A percentile compares a stretch with the other conserved stretches of the same genome.
Conservation (phyloP, 2,797 vertebrate species). For the Nasua narica region DNA sequence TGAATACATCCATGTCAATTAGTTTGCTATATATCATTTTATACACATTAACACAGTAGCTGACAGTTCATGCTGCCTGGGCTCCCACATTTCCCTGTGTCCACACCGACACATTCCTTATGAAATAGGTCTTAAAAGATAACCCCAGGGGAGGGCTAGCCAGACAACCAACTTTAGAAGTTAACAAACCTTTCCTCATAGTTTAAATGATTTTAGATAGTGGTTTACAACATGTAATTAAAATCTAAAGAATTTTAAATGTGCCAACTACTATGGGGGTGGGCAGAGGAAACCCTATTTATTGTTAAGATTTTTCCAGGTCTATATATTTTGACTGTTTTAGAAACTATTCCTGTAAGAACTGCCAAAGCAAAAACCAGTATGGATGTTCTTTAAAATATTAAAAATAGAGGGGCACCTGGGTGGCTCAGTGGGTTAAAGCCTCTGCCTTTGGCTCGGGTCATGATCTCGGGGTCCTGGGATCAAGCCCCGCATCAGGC, state of each 20-base stretch:
- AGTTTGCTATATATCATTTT: background rate
- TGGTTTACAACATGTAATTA: background rate
- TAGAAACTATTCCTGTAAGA: slow-evolving; percentile 31
- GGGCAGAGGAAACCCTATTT: background rate
- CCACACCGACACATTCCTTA: background rate
- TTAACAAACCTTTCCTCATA: background rate
- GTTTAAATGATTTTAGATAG: background rate
- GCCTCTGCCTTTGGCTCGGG: no score
- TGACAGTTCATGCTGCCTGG: background rate
- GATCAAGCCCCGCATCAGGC: no score
- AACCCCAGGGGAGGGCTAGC: background rate
- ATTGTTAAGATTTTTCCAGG: background rate
- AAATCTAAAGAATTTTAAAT: background rate
- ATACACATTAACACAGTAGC: background rate
- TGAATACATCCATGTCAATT: background rate
- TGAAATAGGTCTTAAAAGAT: background rate
- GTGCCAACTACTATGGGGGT: background rate
- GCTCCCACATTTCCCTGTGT: background rate
- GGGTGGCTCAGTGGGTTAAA: no score
- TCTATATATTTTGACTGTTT: slow-evolving; percentile 16
- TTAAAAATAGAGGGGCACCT: background rate
- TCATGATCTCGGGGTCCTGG: no score
- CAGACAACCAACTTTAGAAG: slow-evolving; percentile 3
- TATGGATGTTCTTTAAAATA: background rate
- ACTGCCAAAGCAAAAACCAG: background rate